Conservation (phyloP, 2,888 invertebrate species). For the Agrilus mali region DNA sequence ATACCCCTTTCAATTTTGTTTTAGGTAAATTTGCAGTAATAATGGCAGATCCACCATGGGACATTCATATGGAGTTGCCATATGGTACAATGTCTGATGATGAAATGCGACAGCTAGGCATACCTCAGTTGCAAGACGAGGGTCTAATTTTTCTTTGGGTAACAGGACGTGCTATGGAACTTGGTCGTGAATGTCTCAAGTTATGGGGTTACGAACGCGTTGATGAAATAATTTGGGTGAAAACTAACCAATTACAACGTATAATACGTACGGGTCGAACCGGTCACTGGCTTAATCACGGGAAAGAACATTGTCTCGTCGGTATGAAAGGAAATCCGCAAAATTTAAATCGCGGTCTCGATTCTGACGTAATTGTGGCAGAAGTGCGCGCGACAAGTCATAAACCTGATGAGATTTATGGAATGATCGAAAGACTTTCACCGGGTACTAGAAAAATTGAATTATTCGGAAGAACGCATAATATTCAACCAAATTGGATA, state of each 20-base stretch:
- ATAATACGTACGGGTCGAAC: slow-evolving; percentile 95
- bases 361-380: slow-evolving; percentile 96
- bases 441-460: slow-evolving; percentile 97
- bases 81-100: slow-evolving; percentile 99
- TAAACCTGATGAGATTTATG: slow-evolving; percentile 98
- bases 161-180: slow-evolving; percentile 91
- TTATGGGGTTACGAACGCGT: slow-evolving; percentile 95
- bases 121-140: slow-evolving; percentile 89
- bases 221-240: slow-evolving; percentile 98
- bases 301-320: slow-evolving; percentile 94
- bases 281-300: slow-evolving; percentile 98
- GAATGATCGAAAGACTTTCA: slow-evolving; percentile 90
- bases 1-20: slow-evolving; percentile 3
- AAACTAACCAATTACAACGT: slow-evolving; percentile 93
- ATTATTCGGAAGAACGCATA: slow-evolving; percentile 91
- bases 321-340: slow-evolving; percentile 94
- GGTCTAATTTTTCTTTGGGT: slow-evolving; percentile 97
- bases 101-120: slow-evolving; percentile 92
- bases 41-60: slow-evolving; percentile 99
- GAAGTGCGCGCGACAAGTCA: slow-evolving; percentile 96
- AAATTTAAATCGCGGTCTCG: slow-evolving; percentile 82
- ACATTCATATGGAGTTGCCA: slow-evolving; percentile 97
- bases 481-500: slow-evolving; percentile 97
- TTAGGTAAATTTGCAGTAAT: slow-evolving; percentile 93
- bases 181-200: slow-evolving; percentile 89